Evolutionary conservation across 2,888 invertebrate genomes (phyloP).

Genomic region (Rhamphomyia laevipes): DNA sequence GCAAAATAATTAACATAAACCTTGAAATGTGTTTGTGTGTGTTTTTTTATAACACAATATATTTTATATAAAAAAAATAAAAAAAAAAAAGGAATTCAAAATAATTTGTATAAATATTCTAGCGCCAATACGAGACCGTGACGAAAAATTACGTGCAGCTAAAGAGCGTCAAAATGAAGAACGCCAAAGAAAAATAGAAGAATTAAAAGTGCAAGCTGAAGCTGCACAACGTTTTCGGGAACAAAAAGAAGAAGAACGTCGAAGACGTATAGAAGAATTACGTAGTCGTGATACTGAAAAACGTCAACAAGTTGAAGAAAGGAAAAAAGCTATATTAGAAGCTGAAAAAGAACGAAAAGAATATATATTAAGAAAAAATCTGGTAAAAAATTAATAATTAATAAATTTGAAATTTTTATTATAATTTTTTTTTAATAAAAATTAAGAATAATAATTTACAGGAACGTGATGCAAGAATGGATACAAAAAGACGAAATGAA

Average conservation of each 20-base stretch:
- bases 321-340: constrained; percentile 79
- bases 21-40: too few species aligned
- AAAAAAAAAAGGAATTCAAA: too few species aligned
- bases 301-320: constrained; percentile 65
- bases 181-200: constrained; percentile 76
- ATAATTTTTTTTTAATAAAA: not conserved
- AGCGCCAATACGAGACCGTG: constrained; percentile 38
- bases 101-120: not conserved
- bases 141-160: constrained; percentile 59
- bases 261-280: constrained; percentile 71
- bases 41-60: too few species aligned
- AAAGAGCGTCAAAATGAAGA: constrained; percentile 84
- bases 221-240: constrained; percentile 82
- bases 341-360: constrained; percentile 78
- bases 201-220: constrained; percentile 77
- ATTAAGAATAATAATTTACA: constrained; percentile 13
- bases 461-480: constrained; percentile 71
- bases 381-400: constrained; percentile 26
- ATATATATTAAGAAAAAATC: constrained; percentile 73
- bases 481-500: constrained; percentile 66
- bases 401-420: constrained; percentile 3
- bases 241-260: constrained; percentile 75
- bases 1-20: too few species aligned
- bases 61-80: too few species aligned
- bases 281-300: constrained; percentile 64